Evolutionary conservation across 2,797 vertebrate genomes (phyloP).

Genomic region (Parambassis ranga): DNA sequence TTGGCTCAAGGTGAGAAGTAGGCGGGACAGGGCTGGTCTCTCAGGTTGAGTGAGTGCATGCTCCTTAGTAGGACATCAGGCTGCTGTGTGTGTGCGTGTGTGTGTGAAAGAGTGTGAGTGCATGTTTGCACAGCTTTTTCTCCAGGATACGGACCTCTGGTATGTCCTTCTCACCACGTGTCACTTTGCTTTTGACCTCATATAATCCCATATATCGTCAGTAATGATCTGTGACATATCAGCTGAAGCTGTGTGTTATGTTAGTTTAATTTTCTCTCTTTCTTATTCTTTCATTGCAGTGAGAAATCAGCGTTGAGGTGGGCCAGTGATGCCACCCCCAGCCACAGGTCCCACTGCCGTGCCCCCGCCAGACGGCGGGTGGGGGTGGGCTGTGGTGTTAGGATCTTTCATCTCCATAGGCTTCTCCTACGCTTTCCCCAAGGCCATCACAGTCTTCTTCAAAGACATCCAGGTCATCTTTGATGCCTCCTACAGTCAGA

Average conservation of each 20-base stretch:
- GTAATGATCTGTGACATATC: neutral
- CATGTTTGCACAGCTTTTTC: conserved; percentile 9
- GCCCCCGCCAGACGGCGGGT: conserved; percentile 92
- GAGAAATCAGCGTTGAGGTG: conserved; percentile 31
- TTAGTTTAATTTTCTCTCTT: neutral
- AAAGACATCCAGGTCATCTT: conserved; percentile 97
- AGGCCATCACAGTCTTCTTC: conserved; percentile 96
- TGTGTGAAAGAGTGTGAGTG: neutral
- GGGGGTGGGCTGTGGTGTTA: conserved; percentile 94
- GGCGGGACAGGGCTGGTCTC: conserved; percentile 2
- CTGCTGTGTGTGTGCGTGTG: neutral
- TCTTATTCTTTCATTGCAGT: conserved; percentile 37
- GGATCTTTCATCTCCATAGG: conserved; percentile 96
- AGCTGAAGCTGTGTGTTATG: too few species aligned
- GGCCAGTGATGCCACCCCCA: conserved; percentile 82
- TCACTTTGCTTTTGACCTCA: conserved; percentile 10
- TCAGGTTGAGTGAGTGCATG: conserved; percentile 19
- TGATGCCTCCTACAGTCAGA: conserved; percentile 87
- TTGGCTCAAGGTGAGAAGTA: conserved; percentile 45
- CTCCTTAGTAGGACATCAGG: neutral
- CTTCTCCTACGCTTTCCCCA: conserved; percentile 97
- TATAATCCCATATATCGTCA: neutral
- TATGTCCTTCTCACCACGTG: conserved; percentile 10
- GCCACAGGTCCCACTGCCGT: conserved; percentile 39
- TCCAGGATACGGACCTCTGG: conserved; percentile 29